Evolutionary conservation across 2,888 invertebrate genomes (phyloP).

Genomic region (Netelia virgata): DNA sequence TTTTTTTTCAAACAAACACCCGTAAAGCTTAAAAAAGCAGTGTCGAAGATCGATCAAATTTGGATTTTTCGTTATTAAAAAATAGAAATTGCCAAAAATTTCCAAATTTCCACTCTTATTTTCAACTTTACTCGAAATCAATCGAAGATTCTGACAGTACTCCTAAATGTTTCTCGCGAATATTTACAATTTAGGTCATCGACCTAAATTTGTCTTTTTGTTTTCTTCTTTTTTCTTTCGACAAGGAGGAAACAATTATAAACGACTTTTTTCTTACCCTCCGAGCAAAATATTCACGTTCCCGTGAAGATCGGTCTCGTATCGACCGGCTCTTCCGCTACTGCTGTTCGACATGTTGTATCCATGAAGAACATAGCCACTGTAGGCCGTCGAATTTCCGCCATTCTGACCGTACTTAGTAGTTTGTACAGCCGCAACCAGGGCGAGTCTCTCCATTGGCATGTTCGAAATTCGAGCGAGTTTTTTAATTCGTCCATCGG

Average conservation of each 20-base stretch:
- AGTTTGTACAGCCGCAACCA: constrained; percentile 80
- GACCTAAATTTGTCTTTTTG: too few species aligned
- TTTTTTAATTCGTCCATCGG: constrained; percentile 26
- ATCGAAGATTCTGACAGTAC: not conserved
- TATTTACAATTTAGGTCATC: too few species aligned
- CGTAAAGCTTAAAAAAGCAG: too few species aligned
- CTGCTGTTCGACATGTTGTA: constrained; percentile 74
- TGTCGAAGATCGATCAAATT: too few species aligned
- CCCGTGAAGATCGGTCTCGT: constrained; percentile 86
- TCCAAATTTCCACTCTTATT: not conserved
- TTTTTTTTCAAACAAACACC: too few species aligned
- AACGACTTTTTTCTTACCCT: constrained; percentile 87
- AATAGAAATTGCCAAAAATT: not conserved
- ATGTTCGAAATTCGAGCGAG: constrained; percentile 80
- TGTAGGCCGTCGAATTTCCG: constrained; percentile 53
- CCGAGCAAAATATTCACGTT: constrained; percentile 91
- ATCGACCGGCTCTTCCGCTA: constrained; percentile 76
- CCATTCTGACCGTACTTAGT: constrained; percentile 67
- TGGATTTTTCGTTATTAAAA: too few species aligned
- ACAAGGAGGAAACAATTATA: not conserved
- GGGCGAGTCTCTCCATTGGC: constrained; percentile 89
- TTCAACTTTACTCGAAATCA: not conserved
- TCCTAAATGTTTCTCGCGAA: not conserved
- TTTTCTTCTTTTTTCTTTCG: too few species aligned
- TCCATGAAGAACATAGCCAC: constrained; percentile 67